Evolutionary conservation across 2,113 vertebrate species (phyloP).

Genomic region (Rhea americana): DNA sequence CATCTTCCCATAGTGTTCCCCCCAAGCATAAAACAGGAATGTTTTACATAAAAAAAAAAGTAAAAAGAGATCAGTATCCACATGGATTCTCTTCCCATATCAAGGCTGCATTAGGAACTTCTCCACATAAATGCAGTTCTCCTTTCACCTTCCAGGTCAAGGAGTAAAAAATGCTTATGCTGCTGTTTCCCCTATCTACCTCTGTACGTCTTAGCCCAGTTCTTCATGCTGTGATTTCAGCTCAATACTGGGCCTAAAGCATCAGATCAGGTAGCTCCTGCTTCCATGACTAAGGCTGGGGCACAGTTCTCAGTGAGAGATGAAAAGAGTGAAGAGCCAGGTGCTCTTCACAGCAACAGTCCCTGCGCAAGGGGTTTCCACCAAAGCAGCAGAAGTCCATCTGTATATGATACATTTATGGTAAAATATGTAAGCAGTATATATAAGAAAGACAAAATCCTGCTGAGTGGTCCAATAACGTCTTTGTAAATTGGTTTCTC

Average conservation of each 20-base stretch:
- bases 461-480: background rate
- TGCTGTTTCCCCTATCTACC: background rate
- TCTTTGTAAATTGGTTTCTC: background rate
- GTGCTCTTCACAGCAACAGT: background rate
- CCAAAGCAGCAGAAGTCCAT: background rate
- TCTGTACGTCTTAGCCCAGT: background rate
- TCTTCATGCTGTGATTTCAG: background rate
- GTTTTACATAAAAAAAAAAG: background rate
- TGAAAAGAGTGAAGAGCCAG: background rate
- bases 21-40: background rate
- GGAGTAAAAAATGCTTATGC: background rate
- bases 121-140: background rate
- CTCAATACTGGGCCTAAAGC: background rate
- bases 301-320: accelerated
- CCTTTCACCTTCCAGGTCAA: background rate
- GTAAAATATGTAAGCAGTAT: background rate
- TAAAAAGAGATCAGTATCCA: background rate
- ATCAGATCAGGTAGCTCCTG: background rate
- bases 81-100: background rate
- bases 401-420: background rate
- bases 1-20: background rate
- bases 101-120: background rate
- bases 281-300: background rate
- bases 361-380: background rate
- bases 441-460: background rate